phyloP scores from a whole-genome alignment of 92 coral and sea anemone species.

The Zoanthus sociatus region DNA sequence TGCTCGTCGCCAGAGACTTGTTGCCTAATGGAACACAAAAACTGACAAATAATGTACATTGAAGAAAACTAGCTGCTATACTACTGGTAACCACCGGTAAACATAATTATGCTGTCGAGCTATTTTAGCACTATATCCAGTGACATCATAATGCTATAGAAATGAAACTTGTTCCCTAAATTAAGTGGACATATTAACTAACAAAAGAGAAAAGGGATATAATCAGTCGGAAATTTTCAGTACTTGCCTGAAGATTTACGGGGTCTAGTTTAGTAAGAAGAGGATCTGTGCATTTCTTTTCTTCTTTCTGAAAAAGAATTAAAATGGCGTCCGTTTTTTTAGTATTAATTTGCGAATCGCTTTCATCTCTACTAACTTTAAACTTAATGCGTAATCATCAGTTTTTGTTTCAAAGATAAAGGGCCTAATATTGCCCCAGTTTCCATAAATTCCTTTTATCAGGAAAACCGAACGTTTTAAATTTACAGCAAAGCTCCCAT shows the following conservation, averaged over 20 bases:
- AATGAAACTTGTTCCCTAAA: background rate
- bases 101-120: too few species aligned
- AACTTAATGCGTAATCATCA: too few species aligned
- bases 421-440: too few species aligned
- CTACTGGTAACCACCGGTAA: too few species aligned
- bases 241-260: constrained; percentile 77
- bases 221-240: background rate
- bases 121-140: too few species aligned
- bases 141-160: background rate
- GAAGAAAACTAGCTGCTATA: background rate
- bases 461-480: too few species aligned
- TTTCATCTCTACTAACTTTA: too few species aligned
- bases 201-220: background rate
- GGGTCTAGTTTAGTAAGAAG: constrained; percentile 67
- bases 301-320: constrained; percentile 60
- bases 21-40: constrained; percentile 64
- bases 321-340: too few species aligned
- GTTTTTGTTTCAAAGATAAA: too few species aligned
- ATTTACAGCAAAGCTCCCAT: too few species aligned
- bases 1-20: constrained; percentile 95
- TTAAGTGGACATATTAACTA: background rate
- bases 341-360: too few species aligned
- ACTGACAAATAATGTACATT: background rate
- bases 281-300: constrained; percentile 82
- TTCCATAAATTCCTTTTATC: too few species aligned